Conservation (phyloP, 2,113 vertebrate genomes). For the Poeciliopsis occidentalis region DNA sequence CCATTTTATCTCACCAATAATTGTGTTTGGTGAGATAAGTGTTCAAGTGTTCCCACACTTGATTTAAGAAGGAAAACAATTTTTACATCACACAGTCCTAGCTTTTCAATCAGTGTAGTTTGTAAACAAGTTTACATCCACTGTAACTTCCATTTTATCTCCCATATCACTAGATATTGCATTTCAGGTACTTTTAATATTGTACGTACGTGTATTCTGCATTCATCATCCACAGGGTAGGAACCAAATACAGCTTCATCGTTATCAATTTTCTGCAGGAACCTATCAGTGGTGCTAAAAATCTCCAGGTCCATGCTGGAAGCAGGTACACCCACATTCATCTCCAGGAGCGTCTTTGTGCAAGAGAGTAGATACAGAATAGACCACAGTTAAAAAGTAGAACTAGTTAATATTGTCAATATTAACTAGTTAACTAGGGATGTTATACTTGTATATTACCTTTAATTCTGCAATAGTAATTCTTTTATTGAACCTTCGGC, state of each 20-base stretch:
- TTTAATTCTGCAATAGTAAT: conserved; percentile 87
- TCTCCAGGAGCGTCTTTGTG: conserved; percentile 85
- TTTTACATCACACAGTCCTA: too few relatives aligned
- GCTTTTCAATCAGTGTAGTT: too few relatives aligned
- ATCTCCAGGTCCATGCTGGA: conserved; percentile 89
- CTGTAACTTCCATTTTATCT: background rate
- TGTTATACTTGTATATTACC: conserved; percentile 64
- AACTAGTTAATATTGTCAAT: background rate
- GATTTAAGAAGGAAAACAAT: too few relatives aligned
- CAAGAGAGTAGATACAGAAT: background rate
- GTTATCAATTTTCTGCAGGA: conserved; percentile 84
- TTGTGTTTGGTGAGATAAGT: too few relatives aligned
- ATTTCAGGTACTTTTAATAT: background rate
- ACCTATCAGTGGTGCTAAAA: conserved; percentile 79
- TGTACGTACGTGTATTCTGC: conserved; percentile 87
- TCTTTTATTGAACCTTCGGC: conserved; percentile 82
- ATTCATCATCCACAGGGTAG: conserved; percentile 87
- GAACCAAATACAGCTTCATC: conserved; percentile 89
- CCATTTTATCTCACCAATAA: too few relatives aligned
- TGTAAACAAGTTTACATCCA: too few relatives aligned
- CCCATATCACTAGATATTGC: background rate
- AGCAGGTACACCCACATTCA: conserved; percentile 83
- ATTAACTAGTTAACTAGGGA: too few relatives aligned
- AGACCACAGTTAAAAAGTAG: background rate
- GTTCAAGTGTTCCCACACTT: too few relatives aligned